Conservation (phyloP, 2,888 invertebrate genomes). For the Latheticus oryzae region DNA sequence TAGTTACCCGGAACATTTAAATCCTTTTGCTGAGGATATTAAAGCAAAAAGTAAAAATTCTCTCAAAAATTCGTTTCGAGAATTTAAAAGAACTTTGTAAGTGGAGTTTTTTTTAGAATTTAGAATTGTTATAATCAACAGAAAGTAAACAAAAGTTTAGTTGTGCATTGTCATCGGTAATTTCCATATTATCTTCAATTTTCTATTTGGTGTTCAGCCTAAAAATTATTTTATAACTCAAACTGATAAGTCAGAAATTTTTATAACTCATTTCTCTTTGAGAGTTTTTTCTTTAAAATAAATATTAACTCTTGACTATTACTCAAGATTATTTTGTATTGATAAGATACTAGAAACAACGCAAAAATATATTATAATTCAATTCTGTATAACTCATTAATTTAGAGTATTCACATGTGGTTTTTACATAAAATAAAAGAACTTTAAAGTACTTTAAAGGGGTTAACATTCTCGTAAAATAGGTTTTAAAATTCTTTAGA, state of each 20-base stretch:
- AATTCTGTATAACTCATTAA: too few species aligned
- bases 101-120: slow-evolving; percentile 18
- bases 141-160: too few species aligned
- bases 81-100: slow-evolving; percentile 39
- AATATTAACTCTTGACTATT: slow-evolving; percentile 6
- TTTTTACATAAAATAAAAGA: too few species aligned
- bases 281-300: slow-evolving; percentile 10
- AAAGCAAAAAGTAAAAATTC: slow-evolving; percentile 19
- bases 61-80: slow-evolving; percentile 28
- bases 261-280: too few species aligned
- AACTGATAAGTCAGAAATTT: too few species aligned
- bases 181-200: background rate
- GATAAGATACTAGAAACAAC: slow-evolving; percentile 9
- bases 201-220: too few species aligned
- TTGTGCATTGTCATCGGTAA: too few species aligned
- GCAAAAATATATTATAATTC: background rate
- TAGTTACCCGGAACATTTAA: slow-evolving; percentile 80
- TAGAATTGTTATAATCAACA: too few species aligned
- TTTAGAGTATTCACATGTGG: too few species aligned
- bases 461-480: slow-evolving; percentile 9
- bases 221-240: too few species aligned
- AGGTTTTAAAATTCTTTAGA: background rate
- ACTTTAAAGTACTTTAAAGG: background rate
- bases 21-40: slow-evolving; percentile 77
- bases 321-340: slow-evolving; percentile 6